These are phyloP conservation scores for Hemichromis elongatus DNA, from an alignment of 2,113 vertebrate species.

Conservation along the genomic window DNA sequence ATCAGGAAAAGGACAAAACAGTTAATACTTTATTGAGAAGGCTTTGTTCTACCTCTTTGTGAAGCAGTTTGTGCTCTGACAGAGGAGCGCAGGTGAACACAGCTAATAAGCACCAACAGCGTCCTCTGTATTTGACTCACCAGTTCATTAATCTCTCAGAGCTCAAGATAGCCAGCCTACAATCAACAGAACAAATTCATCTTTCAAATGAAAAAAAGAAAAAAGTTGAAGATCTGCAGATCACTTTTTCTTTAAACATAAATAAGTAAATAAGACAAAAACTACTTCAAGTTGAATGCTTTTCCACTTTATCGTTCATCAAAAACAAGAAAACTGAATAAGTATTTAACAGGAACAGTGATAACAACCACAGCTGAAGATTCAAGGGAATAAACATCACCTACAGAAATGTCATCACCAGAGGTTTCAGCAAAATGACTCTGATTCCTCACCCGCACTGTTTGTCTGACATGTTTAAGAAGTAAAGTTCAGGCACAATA, in stretches of 20 bases:
- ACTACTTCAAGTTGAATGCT: background rate
- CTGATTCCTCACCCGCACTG: background rate
- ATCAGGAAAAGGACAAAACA: background rate
- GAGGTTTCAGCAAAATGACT: background rate
- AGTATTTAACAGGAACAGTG: background rate
- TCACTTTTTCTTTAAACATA: background rate
- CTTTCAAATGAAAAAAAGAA: background rate
- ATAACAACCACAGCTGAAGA: background rate
- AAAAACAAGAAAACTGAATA: background rate
- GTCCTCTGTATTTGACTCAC: background rate
- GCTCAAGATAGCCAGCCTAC: background rate
- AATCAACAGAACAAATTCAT: background rate
- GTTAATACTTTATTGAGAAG: background rate
- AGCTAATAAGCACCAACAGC: background rate
- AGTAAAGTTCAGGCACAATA: background rate
- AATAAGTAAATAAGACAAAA: background rate
- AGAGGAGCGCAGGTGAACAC: background rate
- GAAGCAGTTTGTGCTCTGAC: background rate
- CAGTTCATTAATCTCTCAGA: background rate
- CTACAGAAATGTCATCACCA: background rate
- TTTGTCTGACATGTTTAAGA: background rate
- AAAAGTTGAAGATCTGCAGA: background rate
- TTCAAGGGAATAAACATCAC: background rate
- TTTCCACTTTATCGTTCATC: background rate
- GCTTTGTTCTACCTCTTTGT: background rate